phyloP scores from a whole-genome alignment of 2,797 vertebrate genomes.

The Acrossocheilus wenchowensis region DNA sequence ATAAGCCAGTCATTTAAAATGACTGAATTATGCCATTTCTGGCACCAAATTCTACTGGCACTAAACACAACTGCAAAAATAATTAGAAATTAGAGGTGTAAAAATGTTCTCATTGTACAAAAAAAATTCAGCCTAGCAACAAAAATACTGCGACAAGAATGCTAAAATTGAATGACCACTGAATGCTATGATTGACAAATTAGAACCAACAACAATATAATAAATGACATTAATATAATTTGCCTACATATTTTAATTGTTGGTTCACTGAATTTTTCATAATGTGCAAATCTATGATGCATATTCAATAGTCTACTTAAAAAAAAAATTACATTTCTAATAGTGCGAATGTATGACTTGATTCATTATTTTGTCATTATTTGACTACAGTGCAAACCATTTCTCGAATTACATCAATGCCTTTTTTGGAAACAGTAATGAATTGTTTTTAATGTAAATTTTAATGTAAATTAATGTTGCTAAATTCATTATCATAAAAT shows the following conservation, averaged over 20 bases:
- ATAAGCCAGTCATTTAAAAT: neutral
- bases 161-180: neutral
- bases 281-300: neutral
- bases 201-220: neutral
- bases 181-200: neutral
- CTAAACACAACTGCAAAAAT: neutral
- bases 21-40: neutral
- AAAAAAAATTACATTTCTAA: neutral
- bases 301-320: neutral
- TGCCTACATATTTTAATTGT: neutral
- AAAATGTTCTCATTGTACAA: neutral
- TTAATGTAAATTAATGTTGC: neutral
- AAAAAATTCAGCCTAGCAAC: neutral
- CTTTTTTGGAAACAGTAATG: no score
- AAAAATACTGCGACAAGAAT: neutral
- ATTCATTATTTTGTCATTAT: neutral
- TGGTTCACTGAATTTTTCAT: neutral
- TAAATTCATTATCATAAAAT: neutral
- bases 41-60: neutral
- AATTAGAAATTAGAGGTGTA: neutral
- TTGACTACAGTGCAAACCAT: neutral
- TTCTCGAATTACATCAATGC: neutral
- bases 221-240: neutral
- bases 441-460: no score
- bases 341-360: neutral